Evolutionary conservation across 1,140 invertebrate species (phyloP).

Genomic region (Drosophila pruinosa): DNA sequence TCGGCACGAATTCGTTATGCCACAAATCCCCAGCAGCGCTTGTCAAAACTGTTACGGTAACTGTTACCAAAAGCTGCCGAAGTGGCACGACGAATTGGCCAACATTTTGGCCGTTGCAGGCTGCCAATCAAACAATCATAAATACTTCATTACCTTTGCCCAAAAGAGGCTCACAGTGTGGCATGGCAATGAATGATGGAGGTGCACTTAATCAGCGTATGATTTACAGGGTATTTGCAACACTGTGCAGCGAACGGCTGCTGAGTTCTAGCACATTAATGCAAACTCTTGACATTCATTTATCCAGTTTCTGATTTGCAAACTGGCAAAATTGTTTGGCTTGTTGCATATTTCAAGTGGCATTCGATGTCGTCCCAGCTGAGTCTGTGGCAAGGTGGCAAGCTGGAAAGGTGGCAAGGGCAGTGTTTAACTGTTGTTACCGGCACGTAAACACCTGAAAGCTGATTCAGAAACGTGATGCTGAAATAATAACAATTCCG

Average conservation of each 20-base stretch:
- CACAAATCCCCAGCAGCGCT: slow-evolving; percentile 73
- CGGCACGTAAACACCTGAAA: slow-evolving; percentile 40
- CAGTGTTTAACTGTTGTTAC: background rate
- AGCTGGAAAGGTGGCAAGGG: background rate
- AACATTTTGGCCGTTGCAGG: slow-evolving; percentile 52
- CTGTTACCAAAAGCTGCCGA: slow-evolving; percentile 13
- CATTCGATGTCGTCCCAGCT: slow-evolving; percentile 16
- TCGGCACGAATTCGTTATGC: slow-evolving; percentile 74
- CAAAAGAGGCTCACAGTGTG: slow-evolving; percentile 3
- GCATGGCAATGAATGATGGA: background rate
- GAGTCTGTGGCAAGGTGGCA: too few species aligned
- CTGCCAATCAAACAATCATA: slow-evolving; percentile 64
- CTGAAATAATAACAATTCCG: slow-evolving; percentile 67
- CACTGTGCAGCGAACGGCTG: slow-evolving; percentile 11
- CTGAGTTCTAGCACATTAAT: slow-evolving; percentile 26
- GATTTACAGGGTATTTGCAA: background rate
- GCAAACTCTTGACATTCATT: slow-evolving; percentile 32
- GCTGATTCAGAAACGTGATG: slow-evolving; percentile 48
- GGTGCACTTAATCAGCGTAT: background rate
- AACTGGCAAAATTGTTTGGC: slow-evolving; percentile 13
- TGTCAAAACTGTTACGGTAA: slow-evolving; percentile 13
- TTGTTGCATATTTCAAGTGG: slow-evolving; percentile 66
- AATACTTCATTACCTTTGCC: slow-evolving; percentile 70
- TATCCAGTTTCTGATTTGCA: slow-evolving; percentile 8
- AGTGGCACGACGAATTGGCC: slow-evolving; percentile 32